A percentile compares a stretch with the other conserved stretches of the same genome.
Evolutionary conservation across 64 coral and sea anemone genomes (phyloP).

Genomic region (Exaiptasia diaphana): DNA sequence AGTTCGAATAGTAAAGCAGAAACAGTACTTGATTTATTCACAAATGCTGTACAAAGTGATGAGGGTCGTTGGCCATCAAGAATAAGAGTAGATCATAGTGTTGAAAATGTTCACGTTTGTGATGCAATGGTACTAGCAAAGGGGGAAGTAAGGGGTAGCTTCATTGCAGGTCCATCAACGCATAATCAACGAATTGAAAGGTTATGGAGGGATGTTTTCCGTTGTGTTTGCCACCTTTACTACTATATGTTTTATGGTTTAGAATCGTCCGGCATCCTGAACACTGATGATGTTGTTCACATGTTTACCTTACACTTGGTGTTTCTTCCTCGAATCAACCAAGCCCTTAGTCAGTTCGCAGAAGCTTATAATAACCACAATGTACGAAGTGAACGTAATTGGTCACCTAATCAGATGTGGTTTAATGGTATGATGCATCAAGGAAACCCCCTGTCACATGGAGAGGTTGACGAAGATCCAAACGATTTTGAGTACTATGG

Average conservation of each 20-base stretch:
- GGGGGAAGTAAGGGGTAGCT: constrained; percentile 9
- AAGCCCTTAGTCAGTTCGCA: constrained; percentile 4
- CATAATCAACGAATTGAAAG: constrained; percentile 37
- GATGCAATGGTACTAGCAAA: constrained; percentile 24
- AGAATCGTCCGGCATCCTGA: constrained; percentile 31
- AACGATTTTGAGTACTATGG: neutral
- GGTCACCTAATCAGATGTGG: constrained; percentile 33
- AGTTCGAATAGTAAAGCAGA: neutral
- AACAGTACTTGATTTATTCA: constrained; percentile 8
- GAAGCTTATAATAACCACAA: constrained; percentile 20
- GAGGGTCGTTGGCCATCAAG: neutral
- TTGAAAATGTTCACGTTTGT: neutral
- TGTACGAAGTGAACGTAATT: neutral
- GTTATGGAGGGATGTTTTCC: constrained; percentile 24
- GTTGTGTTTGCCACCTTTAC: constrained; percentile 44
- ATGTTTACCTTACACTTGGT: constrained; percentile 51
- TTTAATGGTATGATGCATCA: constrained; percentile 20
- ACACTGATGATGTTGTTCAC: constrained; percentile 47
- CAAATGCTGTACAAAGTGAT: neutral
- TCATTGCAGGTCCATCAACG: constrained; percentile 15
- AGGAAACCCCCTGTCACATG: constrained; percentile 19
- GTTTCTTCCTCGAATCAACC: constrained; percentile 45
- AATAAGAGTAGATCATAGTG: constrained; percentile 3
- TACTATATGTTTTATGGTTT: constrained; percentile 28
- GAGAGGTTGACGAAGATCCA: neutral